Base-by-base conservation (phyloP, 2,797 vertebrate species). In the Balearica regulorum region DNA sequence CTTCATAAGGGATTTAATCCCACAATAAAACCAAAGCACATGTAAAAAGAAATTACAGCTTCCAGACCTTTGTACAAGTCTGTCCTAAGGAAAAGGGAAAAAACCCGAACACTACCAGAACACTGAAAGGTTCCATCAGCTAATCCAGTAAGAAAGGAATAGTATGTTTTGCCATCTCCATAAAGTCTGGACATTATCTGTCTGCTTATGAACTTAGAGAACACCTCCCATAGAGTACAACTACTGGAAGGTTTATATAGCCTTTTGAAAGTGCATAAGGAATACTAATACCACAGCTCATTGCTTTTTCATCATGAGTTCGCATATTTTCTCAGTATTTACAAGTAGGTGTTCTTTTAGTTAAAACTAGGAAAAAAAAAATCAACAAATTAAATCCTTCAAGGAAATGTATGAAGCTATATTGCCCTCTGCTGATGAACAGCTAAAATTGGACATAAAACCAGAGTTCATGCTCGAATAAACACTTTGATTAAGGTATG, bases 371-470 rank as follows among this genome's bases (percentile, higher is more conserved):
- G 80, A 89, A 86, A 70, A 64, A 82, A 92, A 93, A 89, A 55
- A 57, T 76, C 81, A 85, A 87, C 65, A 93, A 96, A 94, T 83
- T 91, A 96, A 87, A 82, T 64, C 22, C 57, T 82, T 72, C 61
- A 79, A 80, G n/a, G 35, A 96, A 93, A 94, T 87, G 5, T 44
- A 85, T 94, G 78, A 95, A 89, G 86, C 93, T 84, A 93, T 69
- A 97, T 71, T 97, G 97, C 97, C 97, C 97, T 98, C 98, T 98
- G 80, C 97, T 98, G 98, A 96, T 77, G 16, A 97, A 92, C 39
- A 60, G 54, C 33, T 94, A 57, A 93, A 95, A 97, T 3, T 72
- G 49, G 43, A 66, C 61, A 80, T 43, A 87, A 96, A 91, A 77
- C 13, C 48, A 87, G 33, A 65, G 43, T 39, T 71, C 11, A 5